Conservation (phyloP, 2,888 invertebrate species). For the Latrodectus hesperus region DNA sequence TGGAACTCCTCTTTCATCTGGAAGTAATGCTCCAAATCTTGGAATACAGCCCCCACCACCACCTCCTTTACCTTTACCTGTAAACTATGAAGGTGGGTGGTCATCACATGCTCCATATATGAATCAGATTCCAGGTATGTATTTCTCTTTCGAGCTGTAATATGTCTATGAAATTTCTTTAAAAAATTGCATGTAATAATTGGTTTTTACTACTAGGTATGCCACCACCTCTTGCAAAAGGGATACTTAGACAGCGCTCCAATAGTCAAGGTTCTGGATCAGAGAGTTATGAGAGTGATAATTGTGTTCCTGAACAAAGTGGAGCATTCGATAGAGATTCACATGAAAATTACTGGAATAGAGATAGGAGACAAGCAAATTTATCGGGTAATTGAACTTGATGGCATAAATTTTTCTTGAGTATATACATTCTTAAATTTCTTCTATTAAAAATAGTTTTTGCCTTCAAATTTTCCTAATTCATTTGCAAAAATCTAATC, state of each 20-base stretch:
- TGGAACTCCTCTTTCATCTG: conserved; percentile 71
- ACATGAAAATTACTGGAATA: conserved; percentile 56
- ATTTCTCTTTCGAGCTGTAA: neutral
- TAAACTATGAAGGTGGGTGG: conserved; percentile 71
- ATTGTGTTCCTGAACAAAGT: conserved; percentile 50
- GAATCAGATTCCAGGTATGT: conserved; percentile 69
- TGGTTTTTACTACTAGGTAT: conserved; percentile 14
- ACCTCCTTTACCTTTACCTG: conserved; percentile 70
- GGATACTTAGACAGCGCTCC: conserved; percentile 59
- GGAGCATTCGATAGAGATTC: conserved; percentile 56
- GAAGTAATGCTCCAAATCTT: conserved; percentile 70
- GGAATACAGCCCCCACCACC: conserved; percentile 61
- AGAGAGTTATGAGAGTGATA: conserved; percentile 69
- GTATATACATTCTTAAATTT: neutral
- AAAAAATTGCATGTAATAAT: neutral
- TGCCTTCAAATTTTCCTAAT: too few species aligned
- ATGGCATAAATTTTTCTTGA: neutral
- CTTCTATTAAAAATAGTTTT: neutral
- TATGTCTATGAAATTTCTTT: neutral
- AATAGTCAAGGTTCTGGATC: conserved; percentile 70
- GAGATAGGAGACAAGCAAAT: conserved; percentile 58
- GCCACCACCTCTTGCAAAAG: conserved; percentile 40
- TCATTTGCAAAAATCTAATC: too few species aligned
- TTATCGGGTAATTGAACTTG: conserved; percentile 4
- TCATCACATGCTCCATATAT: conserved; percentile 72